A percentile compares a stretch with the other conserved stretches of the same genome.
Evolutionary conservation across 2,797 vertebrate genomes (phyloP).

Genomic region (Clarias laeviceps): DNA sequence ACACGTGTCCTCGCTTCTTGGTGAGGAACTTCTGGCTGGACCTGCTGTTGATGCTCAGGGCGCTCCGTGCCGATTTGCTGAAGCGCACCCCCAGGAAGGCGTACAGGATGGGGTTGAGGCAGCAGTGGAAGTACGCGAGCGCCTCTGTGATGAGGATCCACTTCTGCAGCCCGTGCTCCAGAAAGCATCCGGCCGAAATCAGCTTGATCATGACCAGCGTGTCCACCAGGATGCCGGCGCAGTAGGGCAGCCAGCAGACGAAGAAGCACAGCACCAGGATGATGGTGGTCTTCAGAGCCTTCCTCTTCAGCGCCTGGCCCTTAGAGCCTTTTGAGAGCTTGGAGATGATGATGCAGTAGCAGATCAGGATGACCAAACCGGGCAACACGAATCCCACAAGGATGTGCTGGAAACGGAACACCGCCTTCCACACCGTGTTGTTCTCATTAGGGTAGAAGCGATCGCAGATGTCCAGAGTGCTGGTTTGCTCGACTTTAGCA

Average conservation of each 20-base stretch:
- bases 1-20: conserved; percentile 89
- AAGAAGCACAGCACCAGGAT: conserved; percentile 96
- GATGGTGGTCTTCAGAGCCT: conserved; percentile 93
- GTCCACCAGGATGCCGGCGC: conserved; percentile 86
- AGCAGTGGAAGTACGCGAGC: conserved; percentile 95
- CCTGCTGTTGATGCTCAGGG: conserved; percentile 84
- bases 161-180: conserved; percentile 81
- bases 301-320: conserved; percentile 87
- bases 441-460: conserved; percentile 80
- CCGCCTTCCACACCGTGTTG: conserved; percentile 75
- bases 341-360: conserved; percentile 95
- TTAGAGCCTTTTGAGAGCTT: conserved; percentile 86
- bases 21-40: conserved; percentile 93
- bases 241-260: conserved; percentile 95
- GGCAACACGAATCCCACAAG: conserved; percentile 91
- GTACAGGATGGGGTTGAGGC: conserved; percentile 96
- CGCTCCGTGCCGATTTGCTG: conserved; percentile 89
- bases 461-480: conserved; percentile 78
- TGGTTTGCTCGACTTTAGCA: conserved; percentile 67
- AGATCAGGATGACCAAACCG: conserved; percentile 90
- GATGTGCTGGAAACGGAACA: conserved; percentile 92
- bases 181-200: conserved; percentile 75
- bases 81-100: conserved; percentile 96
- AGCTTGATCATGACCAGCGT: conserved; percentile 82
- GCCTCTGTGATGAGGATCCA: conserved; percentile 93